Base-by-base conservation (phyloP, 2,797 vertebrate species). In the Mus caroli region DNA sequence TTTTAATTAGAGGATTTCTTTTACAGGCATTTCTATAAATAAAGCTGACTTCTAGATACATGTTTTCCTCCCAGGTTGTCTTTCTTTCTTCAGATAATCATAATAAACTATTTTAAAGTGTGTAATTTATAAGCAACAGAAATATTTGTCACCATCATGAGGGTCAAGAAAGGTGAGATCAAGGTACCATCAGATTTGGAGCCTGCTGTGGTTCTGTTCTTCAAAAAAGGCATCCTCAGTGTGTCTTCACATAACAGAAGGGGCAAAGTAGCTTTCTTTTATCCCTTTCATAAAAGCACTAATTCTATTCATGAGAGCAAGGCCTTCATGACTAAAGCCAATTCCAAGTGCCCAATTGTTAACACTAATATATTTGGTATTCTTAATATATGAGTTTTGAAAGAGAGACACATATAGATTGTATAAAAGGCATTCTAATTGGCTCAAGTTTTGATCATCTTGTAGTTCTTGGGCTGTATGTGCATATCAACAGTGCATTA, bases 21-120 rank as follows among this genome's bases (percentile, higher is more conserved):
- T 73, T 24, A 73, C 90, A 94, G 71, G 6, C 64, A 77, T 89
- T 94, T 93, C n/a, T 87, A 24, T 75, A 91, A 94, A 95, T 14
- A 90, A 94, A 88, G 88, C 69, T 88, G 95, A 78, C 9, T 85
- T 94, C 69, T 95, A 75, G 20, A 76, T 64, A 11, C 37, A 58
- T 88, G 13, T 6, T 62, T 94, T 13, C 95, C 40, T 60, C 78
- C 6, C 43, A 26, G 19, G 11, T n/a, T 79, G n/a, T 56, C 40
- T 78, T 71, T 58, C 6, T 94, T n/a, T 84, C 10, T 84, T 34
- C 8, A 75, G 46, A 56, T 73, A 40, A 79, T 28, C 89, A 37
- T 6, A 14, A 83, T 43, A 79, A 84, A 89, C 54, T 88, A 34
- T 50, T 56, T 43, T 75, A 64, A 4, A 64, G 19, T 64, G 9